phyloP scores from a whole-genome alignment of 2,888 invertebrate genomes.

The Rhogogaster chlorosoma region DNA sequence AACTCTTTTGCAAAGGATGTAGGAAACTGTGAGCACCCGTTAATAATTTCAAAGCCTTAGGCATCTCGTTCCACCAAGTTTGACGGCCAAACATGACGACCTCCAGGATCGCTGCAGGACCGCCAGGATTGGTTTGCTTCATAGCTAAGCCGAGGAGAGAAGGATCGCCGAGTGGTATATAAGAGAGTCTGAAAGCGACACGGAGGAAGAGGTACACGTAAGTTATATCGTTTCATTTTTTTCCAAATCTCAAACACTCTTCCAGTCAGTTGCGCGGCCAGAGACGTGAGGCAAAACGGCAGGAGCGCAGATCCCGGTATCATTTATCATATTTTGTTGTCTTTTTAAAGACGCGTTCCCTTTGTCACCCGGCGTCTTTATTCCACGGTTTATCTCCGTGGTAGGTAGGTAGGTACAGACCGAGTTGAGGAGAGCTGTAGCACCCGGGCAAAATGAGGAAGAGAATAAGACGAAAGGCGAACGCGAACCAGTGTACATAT shows the following conservation, averaged over 20 bases:
- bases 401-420: slow-evolving; percentile 72
- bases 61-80: slow-evolving; percentile 14
- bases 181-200: neutral
- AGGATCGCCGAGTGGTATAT: neutral
- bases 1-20: neutral
- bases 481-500: neutral
- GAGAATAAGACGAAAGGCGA: neutral
- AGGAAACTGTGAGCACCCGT: slow-evolving; percentile 23
- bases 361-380: slow-evolving; percentile 71
- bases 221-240: slow-evolving; percentile 36
- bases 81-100: slow-evolving; percentile 39
- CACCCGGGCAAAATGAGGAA: neutral
- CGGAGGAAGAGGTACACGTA: neutral
- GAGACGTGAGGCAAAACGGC: slow-evolving; percentile 55
- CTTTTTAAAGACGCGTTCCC: slow-evolving; percentile 69
- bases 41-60: slow-evolving; percentile 32
- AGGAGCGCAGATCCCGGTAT: slow-evolving; percentile 54
- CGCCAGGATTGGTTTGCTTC: neutral
- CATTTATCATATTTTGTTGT: slow-evolving; percentile 74
- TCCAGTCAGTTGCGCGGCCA: neutral
- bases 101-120: slow-evolving; percentile 36
- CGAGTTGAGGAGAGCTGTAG: slow-evolving; percentile 23
- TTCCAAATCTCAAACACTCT: slow-evolving; percentile 42
- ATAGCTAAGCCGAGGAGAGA: neutral
- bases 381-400: slow-evolving; percentile 68